Evolutionary conservation across 2,797 vertebrate species (phyloP), one percentile per base, ranked within the genome.

Genomic region (Callimico goeldii): DNA sequence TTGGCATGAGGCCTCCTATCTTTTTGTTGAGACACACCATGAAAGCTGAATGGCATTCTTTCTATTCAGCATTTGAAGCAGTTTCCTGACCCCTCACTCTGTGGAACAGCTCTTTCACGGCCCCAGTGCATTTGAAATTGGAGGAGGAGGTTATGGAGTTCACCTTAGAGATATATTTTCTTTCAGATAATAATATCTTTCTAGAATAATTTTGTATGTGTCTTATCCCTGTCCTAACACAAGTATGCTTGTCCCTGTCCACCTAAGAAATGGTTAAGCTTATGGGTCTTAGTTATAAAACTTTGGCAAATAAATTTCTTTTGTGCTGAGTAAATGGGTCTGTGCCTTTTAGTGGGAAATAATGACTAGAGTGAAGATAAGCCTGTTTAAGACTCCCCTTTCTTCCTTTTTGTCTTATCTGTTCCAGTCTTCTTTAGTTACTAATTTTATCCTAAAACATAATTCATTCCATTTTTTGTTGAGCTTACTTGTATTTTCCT

Each of bases 381-480:
- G 36, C 76, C 33, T 94, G 90, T 91, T 73, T 28, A 85, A 89
- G 93, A 81, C 5, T 58, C 72, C 83, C 77, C 39, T 80, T 93
- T 94, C 24, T 95, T 91, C 50, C 39, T 95, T 81, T 90, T 89
- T 80, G 58, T 61, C 86, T 97, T 96, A 92, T 94, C 90, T 93
- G 52, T 76, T 93, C 75, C 88, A 96, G 76, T 73, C 86, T 88
- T 84, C 55, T 61, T 58, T 82, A 39, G 64, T 72, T 94, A 48
- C 70, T 94, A 46, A 64, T 94, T 96, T 97, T 91, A 91, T 90
- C 89, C 83, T 88, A 94, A 97, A 97, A 94, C 48, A 88, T 79
- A 85, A 86, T 96, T 80, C 85, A 93, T 7, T 36, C 43, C 83
- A 36, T 96, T 70, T 64, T 83, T 97, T 97, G n/a, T 76, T 94